These are phyloP conservation scores for Dipodomys merriami DNA, from an alignment of 2,113 vertebrate genomes.

Conservation along the genomic window DNA sequence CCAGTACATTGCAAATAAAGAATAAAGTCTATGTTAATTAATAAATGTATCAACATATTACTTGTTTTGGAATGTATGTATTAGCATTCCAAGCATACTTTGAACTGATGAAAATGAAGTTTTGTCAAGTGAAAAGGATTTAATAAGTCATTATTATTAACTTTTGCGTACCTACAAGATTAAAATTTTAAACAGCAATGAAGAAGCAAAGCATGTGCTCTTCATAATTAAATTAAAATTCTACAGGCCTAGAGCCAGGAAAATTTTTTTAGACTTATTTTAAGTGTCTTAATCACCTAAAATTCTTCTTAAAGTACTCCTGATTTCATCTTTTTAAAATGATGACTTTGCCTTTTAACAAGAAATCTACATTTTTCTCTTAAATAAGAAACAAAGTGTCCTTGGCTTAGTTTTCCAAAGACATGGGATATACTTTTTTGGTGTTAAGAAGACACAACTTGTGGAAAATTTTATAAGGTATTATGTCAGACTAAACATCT, in stretches of 20 bases:
- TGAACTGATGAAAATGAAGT: background rate
- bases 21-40: conserved; percentile 16
- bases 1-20: conserved; percentile 4
- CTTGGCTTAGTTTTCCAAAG: conserved; percentile 56
- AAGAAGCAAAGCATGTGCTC: background rate
- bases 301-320: conserved; percentile 49
- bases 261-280: conserved; percentile 40
- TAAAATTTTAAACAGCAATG: conserved; percentile 12
- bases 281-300: conserved; percentile 28
- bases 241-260: background rate
- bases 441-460: conserved; percentile 44
- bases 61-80: background rate
- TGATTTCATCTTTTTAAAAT: conserved; percentile 61
- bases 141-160: background rate
- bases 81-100: background rate
- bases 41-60: background rate
- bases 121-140: background rate
- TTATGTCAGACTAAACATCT: conserved; percentile 39
- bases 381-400: conserved; percentile 36
- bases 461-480: conserved; percentile 51
- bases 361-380: conserved; percentile 57
- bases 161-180: background rate
- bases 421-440: conserved; percentile 28
- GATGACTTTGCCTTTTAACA: conserved; percentile 53
- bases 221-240: conserved; percentile 54